Conservation (phyloP, 2,113 vertebrate species). For the Rostratula benghalensis region DNA sequence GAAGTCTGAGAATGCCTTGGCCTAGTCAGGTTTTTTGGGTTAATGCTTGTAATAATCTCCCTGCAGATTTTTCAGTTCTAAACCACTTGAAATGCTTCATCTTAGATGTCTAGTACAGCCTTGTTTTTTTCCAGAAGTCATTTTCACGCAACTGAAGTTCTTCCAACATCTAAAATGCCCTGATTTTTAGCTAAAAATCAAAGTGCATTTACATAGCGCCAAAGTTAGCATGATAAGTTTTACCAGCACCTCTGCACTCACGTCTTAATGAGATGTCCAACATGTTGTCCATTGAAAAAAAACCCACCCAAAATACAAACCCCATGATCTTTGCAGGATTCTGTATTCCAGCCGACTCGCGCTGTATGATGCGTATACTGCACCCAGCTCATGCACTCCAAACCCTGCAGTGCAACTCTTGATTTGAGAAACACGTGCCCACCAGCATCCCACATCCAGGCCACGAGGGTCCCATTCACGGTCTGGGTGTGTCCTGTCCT, state of each 20-base stretch:
- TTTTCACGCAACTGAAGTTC: not conserved
- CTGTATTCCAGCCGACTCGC: not conserved
- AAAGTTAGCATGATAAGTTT: not conserved
- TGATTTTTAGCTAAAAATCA: not conserved
- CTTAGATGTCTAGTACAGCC: not conserved
- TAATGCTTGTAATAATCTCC: not conserved
- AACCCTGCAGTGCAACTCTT: not conserved
- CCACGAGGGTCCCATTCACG: accelerated
- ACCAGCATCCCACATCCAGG: not conserved
- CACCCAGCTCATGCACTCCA: not conserved
- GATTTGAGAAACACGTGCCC: not conserved
- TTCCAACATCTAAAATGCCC: not conserved
- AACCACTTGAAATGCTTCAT: not conserved
- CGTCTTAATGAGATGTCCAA: not conserved
- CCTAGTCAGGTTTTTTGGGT: not conserved
- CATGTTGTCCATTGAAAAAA: not conserved
- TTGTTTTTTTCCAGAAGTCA: not conserved
- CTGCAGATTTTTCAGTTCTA: not conserved
- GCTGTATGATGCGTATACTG: accelerated
- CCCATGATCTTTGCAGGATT: not conserved
- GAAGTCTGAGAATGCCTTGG: not conserved
- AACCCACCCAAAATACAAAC: too few species aligned
- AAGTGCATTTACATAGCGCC: not conserved
- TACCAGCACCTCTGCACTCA: not conserved
- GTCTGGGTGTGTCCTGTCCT: too few species aligned